These are phyloP conservation scores for Ditula angustiorana DNA, from an alignment of 2,888 invertebrate species.

Conservation along the genomic window DNA sequence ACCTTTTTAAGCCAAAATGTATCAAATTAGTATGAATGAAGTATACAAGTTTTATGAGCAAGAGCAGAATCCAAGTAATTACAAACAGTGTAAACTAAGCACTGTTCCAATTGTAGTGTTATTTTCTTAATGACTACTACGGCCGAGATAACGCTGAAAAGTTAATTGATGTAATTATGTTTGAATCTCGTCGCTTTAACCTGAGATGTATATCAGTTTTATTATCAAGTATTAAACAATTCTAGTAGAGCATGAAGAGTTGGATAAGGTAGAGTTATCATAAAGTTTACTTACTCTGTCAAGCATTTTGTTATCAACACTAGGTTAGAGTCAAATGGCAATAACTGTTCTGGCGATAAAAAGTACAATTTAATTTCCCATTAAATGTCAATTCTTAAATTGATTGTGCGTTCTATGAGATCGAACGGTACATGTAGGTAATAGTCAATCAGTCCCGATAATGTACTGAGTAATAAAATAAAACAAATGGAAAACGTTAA, in stretches of 20 bases:
- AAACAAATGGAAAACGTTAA: not conserved
- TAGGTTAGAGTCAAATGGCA: not conserved
- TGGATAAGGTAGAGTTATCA: not conserved
- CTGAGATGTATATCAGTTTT: conserved; percentile 28
- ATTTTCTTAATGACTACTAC: conserved; percentile 25
- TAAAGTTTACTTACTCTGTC: not conserved
- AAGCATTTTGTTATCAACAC: not conserved
- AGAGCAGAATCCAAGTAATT: conserved; percentile 25
- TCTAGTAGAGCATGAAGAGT: conserved; percentile 25
- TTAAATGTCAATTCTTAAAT: not conserved
- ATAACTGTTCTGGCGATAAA: not conserved
- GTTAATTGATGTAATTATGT: conserved; percentile 28
- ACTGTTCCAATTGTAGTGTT: not conserved
- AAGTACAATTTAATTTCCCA: not conserved
- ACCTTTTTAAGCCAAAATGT: too few species aligned
- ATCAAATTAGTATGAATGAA: too few species aligned
- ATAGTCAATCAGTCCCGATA: not conserved
- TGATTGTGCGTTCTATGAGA: not conserved
- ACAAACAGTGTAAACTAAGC: conserved; percentile 13
- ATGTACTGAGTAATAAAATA: not conserved
- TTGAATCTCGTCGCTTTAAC: conserved; percentile 24
- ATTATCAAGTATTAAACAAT: conserved; percentile 21
- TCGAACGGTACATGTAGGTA: not conserved
- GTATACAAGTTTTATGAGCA: too few species aligned
- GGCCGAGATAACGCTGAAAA: conserved; percentile 19